Conservation (phyloP, 2,113 vertebrate species). For the Bubo blakistoni region DNA sequence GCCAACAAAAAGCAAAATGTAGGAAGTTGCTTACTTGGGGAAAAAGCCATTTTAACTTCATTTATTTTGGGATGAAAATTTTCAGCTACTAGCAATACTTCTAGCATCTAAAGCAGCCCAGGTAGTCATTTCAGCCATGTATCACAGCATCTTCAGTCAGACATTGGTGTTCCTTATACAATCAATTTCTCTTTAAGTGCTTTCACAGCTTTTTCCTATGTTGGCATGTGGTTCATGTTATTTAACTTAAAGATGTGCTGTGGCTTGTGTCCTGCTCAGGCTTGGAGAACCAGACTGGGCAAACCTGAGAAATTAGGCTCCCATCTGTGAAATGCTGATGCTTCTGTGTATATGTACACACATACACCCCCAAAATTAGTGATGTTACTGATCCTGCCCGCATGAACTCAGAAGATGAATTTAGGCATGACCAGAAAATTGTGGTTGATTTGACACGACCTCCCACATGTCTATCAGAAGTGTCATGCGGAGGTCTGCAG, state of each 20-base stretch:
- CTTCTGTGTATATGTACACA: too few species aligned
- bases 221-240: not conserved
- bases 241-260: not conserved
- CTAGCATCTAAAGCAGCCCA: not conserved
- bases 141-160: not conserved
- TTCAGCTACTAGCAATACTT: not conserved
- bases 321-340: not conserved
- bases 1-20: not conserved
- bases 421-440: not conserved
- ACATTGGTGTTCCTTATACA: too few species aligned
- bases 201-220: not conserved
- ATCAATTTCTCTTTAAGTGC: not conserved
- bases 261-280: rapidly evolving
- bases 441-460: not conserved
- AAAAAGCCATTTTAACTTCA: not conserved
- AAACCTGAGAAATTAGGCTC: not conserved
- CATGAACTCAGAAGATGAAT: not conserved
- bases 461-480: not conserved
- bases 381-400: rapidly evolving
- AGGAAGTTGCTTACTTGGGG: not conserved
- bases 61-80: not conserved
- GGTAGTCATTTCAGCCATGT: not conserved
- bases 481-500: rapidly evolving
- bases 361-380: not conserved
- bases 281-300: not conserved